Evolutionary conservation across 2,113 vertebrate species (phyloP).

Genomic region (Oncorhynchus kisutch): DNA sequence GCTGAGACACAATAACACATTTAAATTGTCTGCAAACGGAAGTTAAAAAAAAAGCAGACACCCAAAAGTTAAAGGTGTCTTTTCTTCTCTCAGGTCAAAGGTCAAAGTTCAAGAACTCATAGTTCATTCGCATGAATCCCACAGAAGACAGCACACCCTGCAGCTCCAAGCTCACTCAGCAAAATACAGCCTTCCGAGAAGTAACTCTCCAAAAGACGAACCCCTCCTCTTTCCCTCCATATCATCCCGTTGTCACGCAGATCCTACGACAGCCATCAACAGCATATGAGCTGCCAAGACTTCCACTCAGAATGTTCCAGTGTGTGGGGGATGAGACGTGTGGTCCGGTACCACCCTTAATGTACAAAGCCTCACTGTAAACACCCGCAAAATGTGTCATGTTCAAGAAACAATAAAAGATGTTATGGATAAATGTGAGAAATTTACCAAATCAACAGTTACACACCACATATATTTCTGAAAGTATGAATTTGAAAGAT

Average conservation of each 20-base stretch:
- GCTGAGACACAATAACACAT: constrained; percentile 14
- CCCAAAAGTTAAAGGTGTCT: constrained; percentile 23
- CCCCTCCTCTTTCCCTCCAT: constrained; percentile 11
- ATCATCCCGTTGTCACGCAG: constrained; percentile 54
- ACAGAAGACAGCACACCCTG: constrained; percentile 29
- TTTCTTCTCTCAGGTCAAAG: constrained; percentile 22
- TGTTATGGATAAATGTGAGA: constrained; percentile 1
- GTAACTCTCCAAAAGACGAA: constrained; percentile 7
- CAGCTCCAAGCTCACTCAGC: constrained; percentile 31
- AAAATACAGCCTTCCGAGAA: constrained; percentile 27
- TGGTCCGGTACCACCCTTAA: constrained; percentile 39
- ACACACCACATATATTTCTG: neutral
- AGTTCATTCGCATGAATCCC: constrained; percentile 33
- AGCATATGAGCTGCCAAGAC: constrained; percentile 32
- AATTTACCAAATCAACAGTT: constrained; percentile 23
- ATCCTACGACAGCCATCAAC: constrained; percentile 41
- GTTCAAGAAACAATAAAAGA: neutral
- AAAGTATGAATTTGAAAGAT: neutral
- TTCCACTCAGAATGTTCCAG: constrained; percentile 50
- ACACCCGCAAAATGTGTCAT: constrained; percentile 27
- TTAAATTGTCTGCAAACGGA: constrained; percentile 5
- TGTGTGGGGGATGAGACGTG: constrained; percentile 43
- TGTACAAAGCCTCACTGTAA: constrained; percentile 35
- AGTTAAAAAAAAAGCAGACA: constrained; percentile 2
- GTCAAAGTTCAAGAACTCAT: constrained; percentile 28